Conservation (phyloP, 2,888 invertebrate species). For the Strigamia crassipes region DNA sequence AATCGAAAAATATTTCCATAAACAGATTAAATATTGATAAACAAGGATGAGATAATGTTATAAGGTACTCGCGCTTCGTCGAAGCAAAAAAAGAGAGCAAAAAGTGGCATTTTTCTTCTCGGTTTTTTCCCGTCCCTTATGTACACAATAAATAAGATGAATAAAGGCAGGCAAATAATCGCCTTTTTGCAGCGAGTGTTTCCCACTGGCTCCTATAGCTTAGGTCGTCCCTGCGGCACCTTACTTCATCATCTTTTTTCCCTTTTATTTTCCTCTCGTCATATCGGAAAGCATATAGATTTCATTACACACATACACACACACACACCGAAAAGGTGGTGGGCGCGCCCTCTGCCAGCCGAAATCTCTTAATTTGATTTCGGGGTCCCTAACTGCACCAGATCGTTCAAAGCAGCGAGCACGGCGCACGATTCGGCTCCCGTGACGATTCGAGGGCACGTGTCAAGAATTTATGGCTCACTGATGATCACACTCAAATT, state of each 20-base stretch:
- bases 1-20: too few relatives aligned
- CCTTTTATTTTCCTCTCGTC: constrained; percentile 33
- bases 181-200: not conserved
- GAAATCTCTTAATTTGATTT: constrained; percentile 42
- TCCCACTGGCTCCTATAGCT: constrained; percentile 11
- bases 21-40: constrained; percentile 37
- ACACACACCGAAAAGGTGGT: constrained; percentile 31
- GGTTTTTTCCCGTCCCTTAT: not conserved
- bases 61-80: not conserved
- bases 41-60: constrained; percentile 14
- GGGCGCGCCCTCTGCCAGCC: constrained; percentile 35
- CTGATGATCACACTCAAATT: constrained; percentile 40
- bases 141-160: constrained; percentile 32
- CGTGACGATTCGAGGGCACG: constrained; percentile 40
- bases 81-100: not conserved
- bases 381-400: constrained; percentile 39
- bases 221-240: constrained; percentile 36
- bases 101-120: not conserved
- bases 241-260: constrained; percentile 34
- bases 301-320: constrained; percentile 39
- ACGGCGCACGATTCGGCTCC: constrained; percentile 33
- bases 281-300: constrained; percentile 40
- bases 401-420: constrained; percentile 28
- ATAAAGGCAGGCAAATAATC: constrained; percentile 40
- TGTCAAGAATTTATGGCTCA: constrained; percentile 40